Percentiles rank a stretch among this genome's conserved stretches.
Evolutionary conservation across 2,797 vertebrate species (phyloP).

Genomic region (Anguilla marmorata): DNA sequence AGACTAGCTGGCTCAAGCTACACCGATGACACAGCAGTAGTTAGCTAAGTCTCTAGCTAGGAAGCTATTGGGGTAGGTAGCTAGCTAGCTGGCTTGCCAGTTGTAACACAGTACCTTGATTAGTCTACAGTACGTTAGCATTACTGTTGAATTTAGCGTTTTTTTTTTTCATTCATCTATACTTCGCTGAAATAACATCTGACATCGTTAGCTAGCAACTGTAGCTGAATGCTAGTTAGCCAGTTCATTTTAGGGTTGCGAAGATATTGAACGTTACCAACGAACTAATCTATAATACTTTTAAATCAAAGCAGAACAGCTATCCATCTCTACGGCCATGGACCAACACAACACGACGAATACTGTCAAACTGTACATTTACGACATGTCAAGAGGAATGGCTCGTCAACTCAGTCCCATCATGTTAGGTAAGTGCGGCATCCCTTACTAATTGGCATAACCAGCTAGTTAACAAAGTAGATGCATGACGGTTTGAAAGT

Average conservation of each 20-base stretch:
- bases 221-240: neutral
- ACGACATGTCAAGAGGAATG: slow-evolving; percentile 89
- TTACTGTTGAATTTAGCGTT: neutral
- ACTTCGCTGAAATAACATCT: neutral
- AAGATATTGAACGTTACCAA: neutral
- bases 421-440: slow-evolving; percentile 80
- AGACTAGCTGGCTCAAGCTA: neutral
- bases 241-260: neutral
- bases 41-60: neutral
- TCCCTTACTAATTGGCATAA: neutral
- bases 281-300: neutral
- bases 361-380: slow-evolving; percentile 84
- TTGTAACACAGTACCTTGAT: neutral
- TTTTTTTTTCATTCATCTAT: neutral
- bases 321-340: slow-evolving; percentile 49
- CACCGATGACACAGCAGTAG: slow-evolving; percentile 48
- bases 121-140: neutral
- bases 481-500: neutral
- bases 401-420: slow-evolving; percentile 84
- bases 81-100: neutral
- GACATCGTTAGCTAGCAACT: neutral
- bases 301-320: neutral
- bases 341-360: slow-evolving; percentile 52
- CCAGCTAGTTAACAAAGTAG: neutral
- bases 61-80: neutral